Conservation (phyloP, 2,113 vertebrate genomes). For the Sapayoa aenigma region DNA sequence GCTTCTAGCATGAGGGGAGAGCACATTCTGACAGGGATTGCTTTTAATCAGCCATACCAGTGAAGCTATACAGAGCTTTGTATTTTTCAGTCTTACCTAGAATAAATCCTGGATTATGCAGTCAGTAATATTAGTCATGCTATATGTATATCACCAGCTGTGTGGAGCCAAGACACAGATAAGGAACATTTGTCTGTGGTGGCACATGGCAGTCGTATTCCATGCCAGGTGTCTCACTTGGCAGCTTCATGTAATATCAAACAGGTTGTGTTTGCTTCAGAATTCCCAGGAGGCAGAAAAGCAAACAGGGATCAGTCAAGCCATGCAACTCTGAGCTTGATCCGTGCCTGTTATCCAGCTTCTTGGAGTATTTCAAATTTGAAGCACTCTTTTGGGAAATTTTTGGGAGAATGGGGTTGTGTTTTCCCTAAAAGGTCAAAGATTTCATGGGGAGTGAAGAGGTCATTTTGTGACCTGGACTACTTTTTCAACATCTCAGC, state of each 20-base stretch:
- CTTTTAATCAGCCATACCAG: not conserved
- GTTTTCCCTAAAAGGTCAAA: not conserved
- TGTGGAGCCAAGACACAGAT: not conserved
- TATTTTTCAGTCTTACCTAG: not conserved
- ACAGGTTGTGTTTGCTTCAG: not conserved
- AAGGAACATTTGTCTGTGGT: not conserved
- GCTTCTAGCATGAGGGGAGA: not conserved
- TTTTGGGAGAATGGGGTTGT: not conserved
- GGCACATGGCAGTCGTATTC: accelerated
- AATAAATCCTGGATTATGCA: not conserved
- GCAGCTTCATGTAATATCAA: not conserved
- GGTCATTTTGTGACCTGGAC: not conserved
- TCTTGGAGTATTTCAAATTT: not conserved
- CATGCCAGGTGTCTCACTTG: not conserved
- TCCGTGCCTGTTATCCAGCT: not conserved
- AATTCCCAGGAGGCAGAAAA: not conserved
- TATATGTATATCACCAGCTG: not conserved
- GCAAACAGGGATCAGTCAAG: not conserved
- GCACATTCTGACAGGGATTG: not conserved
- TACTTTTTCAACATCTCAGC: not conserved
- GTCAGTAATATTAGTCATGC: not conserved
- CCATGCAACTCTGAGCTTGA: not conserved
- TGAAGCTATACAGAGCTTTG: not conserved
- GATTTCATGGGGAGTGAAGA: not conserved
- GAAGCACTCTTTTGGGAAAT: not conserved